Evolutionary conservation across 2,113 vertebrate species (phyloP).

Genomic region (Mormoops blainvillei): DNA sequence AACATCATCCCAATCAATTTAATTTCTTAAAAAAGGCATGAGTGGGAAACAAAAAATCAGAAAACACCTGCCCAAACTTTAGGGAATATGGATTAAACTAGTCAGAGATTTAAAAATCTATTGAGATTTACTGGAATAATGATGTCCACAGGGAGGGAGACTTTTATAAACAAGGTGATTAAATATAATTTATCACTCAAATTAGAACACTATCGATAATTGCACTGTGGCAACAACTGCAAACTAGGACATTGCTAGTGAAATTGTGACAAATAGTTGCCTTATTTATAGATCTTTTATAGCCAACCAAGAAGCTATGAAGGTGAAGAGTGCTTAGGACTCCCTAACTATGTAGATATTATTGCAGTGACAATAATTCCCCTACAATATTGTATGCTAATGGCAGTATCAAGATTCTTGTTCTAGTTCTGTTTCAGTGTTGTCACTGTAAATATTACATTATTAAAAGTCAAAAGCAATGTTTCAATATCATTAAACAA

Average conservation of each 20-base stretch:
- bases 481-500: not conserved
- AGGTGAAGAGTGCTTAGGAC: not conserved
- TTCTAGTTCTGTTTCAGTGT: not conserved
- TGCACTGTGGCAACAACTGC: not conserved
- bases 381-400: not conserved
- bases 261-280: not conserved
- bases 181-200: conserved; percentile 3
- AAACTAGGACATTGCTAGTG: not conserved
- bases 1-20: too few relatives aligned
- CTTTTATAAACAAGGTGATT: conserved; percentile 15
- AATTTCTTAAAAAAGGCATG: not conserved
- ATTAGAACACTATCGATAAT: not conserved
- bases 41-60: not conserved
- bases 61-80: not conserved
- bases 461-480: not conserved
- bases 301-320: not conserved
- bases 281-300: not conserved
- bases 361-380: not conserved
- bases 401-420: not conserved
- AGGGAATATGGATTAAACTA: not conserved
- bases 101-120: not conserved
- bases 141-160: not conserved
- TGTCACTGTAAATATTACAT: not conserved
- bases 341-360: not conserved
- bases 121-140: not conserved